Evolutionary conservation across 2,113 vertebrate genomes (phyloP).

Genomic region (Pampusana beccarii): DNA sequence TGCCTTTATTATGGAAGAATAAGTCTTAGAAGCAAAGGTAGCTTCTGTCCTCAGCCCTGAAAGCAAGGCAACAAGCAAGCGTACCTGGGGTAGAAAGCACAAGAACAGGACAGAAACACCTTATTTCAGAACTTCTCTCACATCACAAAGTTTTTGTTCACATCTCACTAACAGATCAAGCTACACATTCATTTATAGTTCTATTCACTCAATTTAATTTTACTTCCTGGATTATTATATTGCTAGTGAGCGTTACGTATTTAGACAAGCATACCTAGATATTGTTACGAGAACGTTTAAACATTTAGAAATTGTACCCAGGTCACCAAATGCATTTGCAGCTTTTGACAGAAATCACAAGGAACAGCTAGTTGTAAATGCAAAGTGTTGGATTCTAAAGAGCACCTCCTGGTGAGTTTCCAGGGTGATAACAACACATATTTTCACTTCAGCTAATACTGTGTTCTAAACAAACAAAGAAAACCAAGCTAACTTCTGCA

Average conservation of each 20-base stretch:
- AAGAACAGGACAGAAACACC: background rate
- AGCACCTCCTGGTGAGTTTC: constrained; percentile 24
- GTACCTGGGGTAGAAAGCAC: background rate
- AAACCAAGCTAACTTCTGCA: background rate
- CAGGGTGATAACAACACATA: background rate
- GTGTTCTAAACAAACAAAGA: background rate
- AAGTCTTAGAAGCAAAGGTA: background rate
- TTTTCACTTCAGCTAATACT: background rate
- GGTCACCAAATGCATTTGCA: background rate
- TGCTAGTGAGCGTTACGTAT: background rate
- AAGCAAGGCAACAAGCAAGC: background rate
- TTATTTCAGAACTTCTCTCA: background rate
- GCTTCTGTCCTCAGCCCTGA: background rate
- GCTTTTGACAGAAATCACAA: background rate
- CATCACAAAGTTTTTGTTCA: background rate
- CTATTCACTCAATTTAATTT: background rate
- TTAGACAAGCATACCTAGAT: background rate
- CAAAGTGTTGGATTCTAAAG: background rate
- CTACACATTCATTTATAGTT: background rate
- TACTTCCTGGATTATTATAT: background rate
- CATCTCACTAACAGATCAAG: background rate
- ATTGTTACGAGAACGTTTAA: background rate
- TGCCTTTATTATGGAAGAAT: background rate
- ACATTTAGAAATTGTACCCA: background rate
- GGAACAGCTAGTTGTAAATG: background rate